These are phyloP conservation scores for Xylocopa sonorina DNA, from an alignment of 1,140 invertebrate genomes.

Conservation along the genomic window DNA sequence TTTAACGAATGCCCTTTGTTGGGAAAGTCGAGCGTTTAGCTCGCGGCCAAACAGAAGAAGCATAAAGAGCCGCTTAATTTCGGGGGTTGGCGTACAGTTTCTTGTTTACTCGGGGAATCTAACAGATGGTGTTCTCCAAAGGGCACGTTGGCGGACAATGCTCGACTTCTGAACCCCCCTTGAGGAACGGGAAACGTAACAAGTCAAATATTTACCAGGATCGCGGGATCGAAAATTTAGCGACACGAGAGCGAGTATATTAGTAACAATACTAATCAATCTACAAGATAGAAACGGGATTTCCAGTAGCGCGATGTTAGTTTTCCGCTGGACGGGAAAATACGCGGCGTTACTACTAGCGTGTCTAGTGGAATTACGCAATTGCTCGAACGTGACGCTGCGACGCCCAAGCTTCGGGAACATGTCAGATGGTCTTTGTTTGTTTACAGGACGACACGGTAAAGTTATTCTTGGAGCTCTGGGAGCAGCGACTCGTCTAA, in stretches of 20 bases:
- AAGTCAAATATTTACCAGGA: slow-evolving; percentile 56
- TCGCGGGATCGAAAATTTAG: neutral
- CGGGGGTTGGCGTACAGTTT: slow-evolving; percentile 47
- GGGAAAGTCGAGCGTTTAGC: neutral
- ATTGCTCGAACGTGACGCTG: slow-evolving; percentile 2
- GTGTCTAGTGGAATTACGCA: neutral
- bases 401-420: slow-evolving; percentile 38
- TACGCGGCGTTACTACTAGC: neutral
- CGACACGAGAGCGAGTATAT: too few relatives aligned
- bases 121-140: slow-evolving; percentile 56
- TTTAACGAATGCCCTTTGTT: neutral
- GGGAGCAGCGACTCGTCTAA: slow-evolving; percentile 56
- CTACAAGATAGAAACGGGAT: neutral
- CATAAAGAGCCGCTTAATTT: slow-evolving; percentile 42
- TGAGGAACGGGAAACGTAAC: slow-evolving; percentile 38
- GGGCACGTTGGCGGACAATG: slow-evolving; percentile 43
- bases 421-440: slow-evolving; percentile 56
- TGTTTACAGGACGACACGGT: slow-evolving; percentile 63
- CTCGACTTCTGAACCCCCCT: slow-evolving; percentile 28
- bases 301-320: neutral
- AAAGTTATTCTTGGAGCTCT: slow-evolving; percentile 60
- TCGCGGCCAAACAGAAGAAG: neutral
- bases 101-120: slow-evolving; percentile 57
- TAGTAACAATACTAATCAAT: too few relatives aligned
- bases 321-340: neutral